Percentiles rank a stretch among this genome's conserved stretches.
Evolutionary conservation across 2,797 vertebrate genomes (phyloP).

Genomic region (Eupleurogrammus muticus): DNA sequence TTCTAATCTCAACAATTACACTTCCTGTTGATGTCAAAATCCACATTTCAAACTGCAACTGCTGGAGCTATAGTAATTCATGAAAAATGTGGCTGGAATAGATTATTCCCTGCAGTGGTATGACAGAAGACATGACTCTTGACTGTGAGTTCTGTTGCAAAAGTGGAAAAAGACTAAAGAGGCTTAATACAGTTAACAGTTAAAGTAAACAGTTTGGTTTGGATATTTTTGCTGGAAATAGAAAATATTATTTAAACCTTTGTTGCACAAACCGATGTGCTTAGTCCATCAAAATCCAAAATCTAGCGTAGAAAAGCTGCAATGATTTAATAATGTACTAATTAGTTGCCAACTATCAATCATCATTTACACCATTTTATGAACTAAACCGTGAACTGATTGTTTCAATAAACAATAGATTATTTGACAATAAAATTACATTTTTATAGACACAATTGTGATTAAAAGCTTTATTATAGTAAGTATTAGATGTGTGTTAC

Average conservation of each 20-base stretch:
- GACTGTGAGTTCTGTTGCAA: background rate
- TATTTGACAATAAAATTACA: no score
- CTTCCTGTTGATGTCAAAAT: conserved; percentile 34
- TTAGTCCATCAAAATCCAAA: background rate
- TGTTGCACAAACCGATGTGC: background rate
- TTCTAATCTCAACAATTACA: conserved; percentile 41
- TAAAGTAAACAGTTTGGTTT: background rate
- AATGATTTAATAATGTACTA: no score
- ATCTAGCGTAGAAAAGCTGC: no score
- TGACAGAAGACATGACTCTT: conserved; percentile 5
- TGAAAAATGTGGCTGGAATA: conserved; percentile 48
- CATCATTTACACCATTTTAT: no score
- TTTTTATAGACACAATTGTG: no score
- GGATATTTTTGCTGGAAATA: background rate
- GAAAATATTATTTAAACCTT: background rate
- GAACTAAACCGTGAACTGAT: no score
- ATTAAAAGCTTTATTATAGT: no score
- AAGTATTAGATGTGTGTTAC: no score
- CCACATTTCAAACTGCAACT: conserved; percentile 54
- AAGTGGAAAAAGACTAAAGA: background rate
- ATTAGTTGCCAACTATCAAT: no score
- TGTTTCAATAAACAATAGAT: no score
- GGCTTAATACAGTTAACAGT: background rate
- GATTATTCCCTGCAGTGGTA: conserved; percentile 32
- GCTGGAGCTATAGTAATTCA: conserved; percentile 40